Conservation (phyloP, 2,888 invertebrate genomes). For the Drosophila neotestacea region DNA sequence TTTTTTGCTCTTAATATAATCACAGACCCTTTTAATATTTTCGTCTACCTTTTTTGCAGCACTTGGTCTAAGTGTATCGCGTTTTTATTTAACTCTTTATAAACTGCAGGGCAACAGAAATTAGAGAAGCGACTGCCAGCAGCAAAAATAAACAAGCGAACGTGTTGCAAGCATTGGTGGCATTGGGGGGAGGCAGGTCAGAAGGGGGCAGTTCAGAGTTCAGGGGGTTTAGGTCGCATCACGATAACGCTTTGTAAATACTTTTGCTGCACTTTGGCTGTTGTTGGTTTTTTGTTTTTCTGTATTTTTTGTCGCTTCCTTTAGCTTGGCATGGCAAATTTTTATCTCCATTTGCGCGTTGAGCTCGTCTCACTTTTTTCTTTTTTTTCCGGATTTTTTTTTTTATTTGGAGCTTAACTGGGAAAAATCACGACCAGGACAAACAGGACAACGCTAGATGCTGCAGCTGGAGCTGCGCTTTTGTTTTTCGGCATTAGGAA, state of each 20-base stretch:
- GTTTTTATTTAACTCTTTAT: constrained; percentile 73
- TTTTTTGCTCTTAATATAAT: constrained; percentile 23
- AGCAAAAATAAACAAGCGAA: constrained; percentile 72
- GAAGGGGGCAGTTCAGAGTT: constrained; percentile 59
- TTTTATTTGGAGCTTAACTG: constrained; percentile 43
- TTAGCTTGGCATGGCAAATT: constrained; percentile 75
- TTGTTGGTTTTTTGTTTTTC: constrained; percentile 51
- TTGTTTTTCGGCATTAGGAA: constrained; percentile 69
- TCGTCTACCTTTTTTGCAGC: constrained; percentile 30
- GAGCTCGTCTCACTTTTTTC: constrained; percentile 54
- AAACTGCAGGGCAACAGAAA: constrained; percentile 70
- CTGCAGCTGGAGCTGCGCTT: constrained; percentile 58
- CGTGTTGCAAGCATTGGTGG: constrained; percentile 44
- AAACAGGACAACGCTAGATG: constrained; percentile 42
- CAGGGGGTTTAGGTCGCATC: constrained; percentile 67
- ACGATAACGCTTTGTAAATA: constrained; percentile 79
- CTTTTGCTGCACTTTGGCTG: constrained; percentile 81
- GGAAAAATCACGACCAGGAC: constrained; percentile 71
- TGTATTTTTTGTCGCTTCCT: constrained; percentile 72
- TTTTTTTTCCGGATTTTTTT: constrained; percentile 10
- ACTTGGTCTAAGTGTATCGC: constrained; percentile 58
- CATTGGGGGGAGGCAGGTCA: constrained; percentile 14
- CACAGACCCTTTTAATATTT: constrained; percentile 48
- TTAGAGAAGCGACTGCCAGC: constrained; percentile 74
- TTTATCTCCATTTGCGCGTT: constrained; percentile 78